These are phyloP conservation scores for Ornithoptera priamus DNA, from an alignment of 2,888 invertebrate species.

Conservation along the genomic window DNA sequence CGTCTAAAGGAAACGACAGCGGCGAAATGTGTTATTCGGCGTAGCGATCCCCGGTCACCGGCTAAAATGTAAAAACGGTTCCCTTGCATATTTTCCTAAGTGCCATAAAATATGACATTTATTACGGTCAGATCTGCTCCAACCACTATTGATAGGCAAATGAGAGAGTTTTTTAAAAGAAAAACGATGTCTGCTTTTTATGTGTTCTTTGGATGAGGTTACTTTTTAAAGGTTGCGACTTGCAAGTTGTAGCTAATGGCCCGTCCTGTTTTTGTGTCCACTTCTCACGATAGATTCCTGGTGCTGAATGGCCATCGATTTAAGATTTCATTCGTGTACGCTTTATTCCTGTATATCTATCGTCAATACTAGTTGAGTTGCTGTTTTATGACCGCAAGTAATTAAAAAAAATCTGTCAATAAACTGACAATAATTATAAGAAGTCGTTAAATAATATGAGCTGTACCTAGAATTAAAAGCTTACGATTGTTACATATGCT, in stretches of 20 bases:
- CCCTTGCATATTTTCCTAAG: slow-evolving; percentile 79
- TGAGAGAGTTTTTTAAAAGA: slow-evolving; percentile 81
- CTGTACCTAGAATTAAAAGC: too few relatives aligned
- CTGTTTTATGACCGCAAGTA: too few relatives aligned
- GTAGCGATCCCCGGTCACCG: slow-evolving; percentile 72
- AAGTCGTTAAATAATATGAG: too few relatives aligned
- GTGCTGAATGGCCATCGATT: neutral
- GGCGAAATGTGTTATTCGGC: slow-evolving; percentile 66
- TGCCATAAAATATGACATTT: slow-evolving; percentile 80
- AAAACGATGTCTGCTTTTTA: slow-evolving; percentile 80
- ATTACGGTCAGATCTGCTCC: slow-evolving; percentile 80
- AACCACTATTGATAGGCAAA: slow-evolving; percentile 81
- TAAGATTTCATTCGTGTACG: too few relatives aligned
- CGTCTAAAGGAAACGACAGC: slow-evolving; percentile 68
- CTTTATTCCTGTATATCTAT: too few relatives aligned
- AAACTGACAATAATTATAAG: too few relatives aligned
- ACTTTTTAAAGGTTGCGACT: slow-evolving; percentile 66
- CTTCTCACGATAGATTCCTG: slow-evolving; percentile 5
- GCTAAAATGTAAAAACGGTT: slow-evolving; percentile 77
- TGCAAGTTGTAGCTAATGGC: slow-evolving; percentile 59
- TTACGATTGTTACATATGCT: too few relatives aligned
- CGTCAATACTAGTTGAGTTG: too few relatives aligned
- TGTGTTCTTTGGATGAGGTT: slow-evolving; percentile 75
- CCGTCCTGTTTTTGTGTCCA: slow-evolving; percentile 49
- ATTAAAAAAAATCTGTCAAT: too few relatives aligned